Base-by-base conservation (phyloP, 2,797 vertebrate species). In the Danio kyathit region DNA sequence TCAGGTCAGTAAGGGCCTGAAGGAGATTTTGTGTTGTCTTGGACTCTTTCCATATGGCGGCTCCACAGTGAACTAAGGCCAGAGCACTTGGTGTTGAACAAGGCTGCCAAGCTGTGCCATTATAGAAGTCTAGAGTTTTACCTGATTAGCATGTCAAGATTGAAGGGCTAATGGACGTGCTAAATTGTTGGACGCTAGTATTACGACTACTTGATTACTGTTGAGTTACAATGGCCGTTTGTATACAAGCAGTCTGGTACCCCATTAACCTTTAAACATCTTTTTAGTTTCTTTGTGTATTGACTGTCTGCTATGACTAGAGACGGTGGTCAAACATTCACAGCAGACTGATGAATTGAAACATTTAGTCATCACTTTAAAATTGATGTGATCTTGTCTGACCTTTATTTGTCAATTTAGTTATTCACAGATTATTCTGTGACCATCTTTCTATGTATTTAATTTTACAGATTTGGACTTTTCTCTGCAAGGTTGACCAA, bases 131-230 rank as follows among this genome's bases (percentile, higher is more conserved):
- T 63, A 29, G 72, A 76, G 65, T 69, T 17, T 46, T 83, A 60
- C 38, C 71, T 84, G 77, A 81, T 85, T 80, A 83, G 59, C 76
- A 72, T 74, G 64, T 84, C 73, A 77, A 69, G 48, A 74, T 49
- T 49, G 21, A 41, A 69, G 12, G 43, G 69, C 60, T 65, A 80
- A 81, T 79, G 63, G 57, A 80, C 8, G 48, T 57, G 43, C 49
- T 75, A 56, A 49, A 75, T n/a, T 38, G 40, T 63, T 72, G 46
- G 46, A 54, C 38, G 10, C 54, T 11, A 57, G 64, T 46, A 56
- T 67, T 59, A 57, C n/a, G 52, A 61, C 6, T 17, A 17, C 60
- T 43, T 29, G 41, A 57, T 56, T 77, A 48, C 75, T 48, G 63
- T 40, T 76, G 11, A 56, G 43, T 38, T 69, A 79, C 57, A 64